phyloP scores from a whole-genome alignment of 1,140 invertebrate genomes.

The Ips typographus region DNA sequence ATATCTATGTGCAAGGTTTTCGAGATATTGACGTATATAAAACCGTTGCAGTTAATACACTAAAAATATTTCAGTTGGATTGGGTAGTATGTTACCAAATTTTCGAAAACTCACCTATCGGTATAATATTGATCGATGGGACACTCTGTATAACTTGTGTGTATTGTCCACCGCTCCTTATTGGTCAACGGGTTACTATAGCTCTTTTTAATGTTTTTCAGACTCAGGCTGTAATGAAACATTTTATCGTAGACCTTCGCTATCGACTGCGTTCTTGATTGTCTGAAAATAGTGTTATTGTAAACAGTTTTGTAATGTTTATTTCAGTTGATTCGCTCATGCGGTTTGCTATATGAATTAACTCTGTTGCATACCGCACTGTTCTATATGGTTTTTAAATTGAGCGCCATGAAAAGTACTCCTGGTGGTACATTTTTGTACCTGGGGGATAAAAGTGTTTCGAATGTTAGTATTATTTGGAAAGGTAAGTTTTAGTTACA shows the following conservation, averaged over 20 bases:
- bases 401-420: slow-evolving; percentile 4
- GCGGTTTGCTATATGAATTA: slow-evolving; percentile 9
- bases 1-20: no score
- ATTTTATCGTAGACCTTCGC: not conserved
- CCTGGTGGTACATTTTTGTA: slow-evolving; percentile 22
- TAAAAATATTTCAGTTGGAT: no score
- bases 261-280: not conserved
- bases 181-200: slow-evolving; percentile 18
- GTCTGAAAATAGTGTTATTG: not conserved
- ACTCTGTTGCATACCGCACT: slow-evolving; percentile 6
- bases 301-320: slow-evolving; percentile 30
- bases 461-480: slow-evolving; percentile 27
- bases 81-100: no score
- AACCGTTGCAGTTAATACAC: no score
- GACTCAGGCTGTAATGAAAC: not conserved
- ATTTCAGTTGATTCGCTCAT: slow-evolving; percentile 31
- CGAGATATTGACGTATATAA: no score
- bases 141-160: not conserved
- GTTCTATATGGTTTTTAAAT: not conserved
- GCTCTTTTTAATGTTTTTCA: slow-evolving; percentile 16
- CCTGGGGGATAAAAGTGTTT: slow-evolving; percentile 29
- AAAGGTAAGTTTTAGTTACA: slow-evolving; percentile 19
- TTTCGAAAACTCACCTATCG: no score
- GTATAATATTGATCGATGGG: no score
- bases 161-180: slow-evolving; percentile 17